phyloP scores from a whole-genome alignment of 2,797 vertebrate species.

The Pogoniulus pusillus region DNA sequence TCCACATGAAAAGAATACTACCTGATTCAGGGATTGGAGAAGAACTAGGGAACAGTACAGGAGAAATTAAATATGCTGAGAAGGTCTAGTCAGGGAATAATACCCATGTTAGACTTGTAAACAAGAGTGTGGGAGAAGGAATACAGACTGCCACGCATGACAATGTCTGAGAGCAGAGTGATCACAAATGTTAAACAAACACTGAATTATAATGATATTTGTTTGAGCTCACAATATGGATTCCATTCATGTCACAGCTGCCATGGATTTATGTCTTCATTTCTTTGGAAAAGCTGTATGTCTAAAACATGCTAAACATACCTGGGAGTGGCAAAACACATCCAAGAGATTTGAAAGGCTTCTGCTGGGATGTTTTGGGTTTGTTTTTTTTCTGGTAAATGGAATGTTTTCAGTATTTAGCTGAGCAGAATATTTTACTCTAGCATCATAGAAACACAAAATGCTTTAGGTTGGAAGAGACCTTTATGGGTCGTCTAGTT shows the following conservation, averaged over 20 bases:
- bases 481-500: no score
- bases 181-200: slow-evolving; percentile 29
- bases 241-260: slow-evolving; percentile 8
- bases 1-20: not conserved
- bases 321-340: not conserved
- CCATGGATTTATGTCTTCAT: slow-evolving; percentile 10
- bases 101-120: not conserved
- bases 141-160: not conserved
- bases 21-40: not conserved
- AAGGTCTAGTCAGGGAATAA: not conserved
- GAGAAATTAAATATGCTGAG: slow-evolving; percentile 16
- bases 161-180: not conserved
- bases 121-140: slow-evolving; percentile 18
- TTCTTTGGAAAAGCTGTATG: not conserved
- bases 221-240: not conserved
- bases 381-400: not conserved
- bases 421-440: not conserved
- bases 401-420: not conserved
- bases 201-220: not conserved
- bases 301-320: not conserved
- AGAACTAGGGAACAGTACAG: not conserved
- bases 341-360: not conserved
- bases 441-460: no score
- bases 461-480: no score
- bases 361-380: not conserved